Evolutionary conservation across 2,113 vertebrate species (phyloP).

Genomic region (Neotragus moschatus): DNA sequence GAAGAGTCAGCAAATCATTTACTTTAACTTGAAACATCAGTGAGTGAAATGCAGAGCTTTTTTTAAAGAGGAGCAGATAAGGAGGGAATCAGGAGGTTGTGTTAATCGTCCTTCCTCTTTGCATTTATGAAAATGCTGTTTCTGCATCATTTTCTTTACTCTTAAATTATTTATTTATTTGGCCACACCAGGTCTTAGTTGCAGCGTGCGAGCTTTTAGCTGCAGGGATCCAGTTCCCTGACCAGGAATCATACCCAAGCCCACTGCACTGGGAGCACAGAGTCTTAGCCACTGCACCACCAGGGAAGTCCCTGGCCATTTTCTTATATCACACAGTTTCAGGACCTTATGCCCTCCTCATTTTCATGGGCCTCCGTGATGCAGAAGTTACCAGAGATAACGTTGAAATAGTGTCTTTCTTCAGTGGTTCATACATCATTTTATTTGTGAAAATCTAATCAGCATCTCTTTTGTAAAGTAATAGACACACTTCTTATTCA

Average conservation of each 20-base stretch:
- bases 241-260: neutral
- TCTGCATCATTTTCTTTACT: neutral
- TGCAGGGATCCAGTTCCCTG: neutral
- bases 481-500: neutral
- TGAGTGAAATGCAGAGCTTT: neutral
- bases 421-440: neutral
- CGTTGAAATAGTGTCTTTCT: neutral
- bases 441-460: neutral
- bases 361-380: neutral
- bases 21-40: neutral
- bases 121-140: neutral
- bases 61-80: neutral
- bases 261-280: neutral
- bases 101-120: neutral
- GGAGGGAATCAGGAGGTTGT: neutral
- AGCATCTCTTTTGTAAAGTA: neutral
- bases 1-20: slow-evolving; percentile 7
- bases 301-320: neutral
- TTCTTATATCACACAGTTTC: neutral
- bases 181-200: neutral
- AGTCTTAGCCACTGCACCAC: neutral
- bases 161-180: neutral
- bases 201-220: neutral
- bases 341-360: neutral
- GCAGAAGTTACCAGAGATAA: neutral